These are phyloP conservation scores for Gymnocephalus cernua DNA, from an alignment of 2,113 vertebrate species.

Conservation along the genomic window DNA sequence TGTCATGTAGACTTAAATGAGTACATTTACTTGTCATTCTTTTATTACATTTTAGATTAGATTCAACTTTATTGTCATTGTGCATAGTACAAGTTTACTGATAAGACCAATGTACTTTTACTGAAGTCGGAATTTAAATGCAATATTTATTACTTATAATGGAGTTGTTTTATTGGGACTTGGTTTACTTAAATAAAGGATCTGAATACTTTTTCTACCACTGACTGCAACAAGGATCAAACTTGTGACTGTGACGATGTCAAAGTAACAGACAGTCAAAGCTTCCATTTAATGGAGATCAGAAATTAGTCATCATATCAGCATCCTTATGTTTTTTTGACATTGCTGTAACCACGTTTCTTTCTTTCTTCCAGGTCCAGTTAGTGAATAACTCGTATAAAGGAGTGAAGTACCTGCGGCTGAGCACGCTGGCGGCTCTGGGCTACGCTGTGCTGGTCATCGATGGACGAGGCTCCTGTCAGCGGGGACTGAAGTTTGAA, in stretches of 20 bases:
- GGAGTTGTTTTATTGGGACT: no score
- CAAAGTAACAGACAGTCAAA: neutral
- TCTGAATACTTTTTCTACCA: no score
- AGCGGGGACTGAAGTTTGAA: conserved; percentile 93
- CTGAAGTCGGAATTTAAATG: no score
- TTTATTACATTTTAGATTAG: no score
- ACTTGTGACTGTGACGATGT: no score
- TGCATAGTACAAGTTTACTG: no score
- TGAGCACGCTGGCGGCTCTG: conserved; percentile 92
- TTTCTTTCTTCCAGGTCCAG: conserved; percentile 87
- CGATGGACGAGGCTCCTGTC: conserved; percentile 93
- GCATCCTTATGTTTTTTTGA: neutral
- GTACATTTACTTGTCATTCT: no score
- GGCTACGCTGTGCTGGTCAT: conserved; percentile 95
- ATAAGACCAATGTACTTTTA: neutral
- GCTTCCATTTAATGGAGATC: neutral
- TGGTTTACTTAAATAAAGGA: no score
- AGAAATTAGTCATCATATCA: neutral
- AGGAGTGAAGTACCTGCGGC: conserved; percentile 93
- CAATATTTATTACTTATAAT: no score
- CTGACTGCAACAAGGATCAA: no score
- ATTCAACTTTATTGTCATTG: no score
- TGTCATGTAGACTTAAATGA: neutral
- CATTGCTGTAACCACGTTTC: neutral
- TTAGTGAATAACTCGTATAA: conserved; percentile 97